Conservation (phyloP, 2,797 vertebrate species). For the Calcarius lapponicus region DNA sequence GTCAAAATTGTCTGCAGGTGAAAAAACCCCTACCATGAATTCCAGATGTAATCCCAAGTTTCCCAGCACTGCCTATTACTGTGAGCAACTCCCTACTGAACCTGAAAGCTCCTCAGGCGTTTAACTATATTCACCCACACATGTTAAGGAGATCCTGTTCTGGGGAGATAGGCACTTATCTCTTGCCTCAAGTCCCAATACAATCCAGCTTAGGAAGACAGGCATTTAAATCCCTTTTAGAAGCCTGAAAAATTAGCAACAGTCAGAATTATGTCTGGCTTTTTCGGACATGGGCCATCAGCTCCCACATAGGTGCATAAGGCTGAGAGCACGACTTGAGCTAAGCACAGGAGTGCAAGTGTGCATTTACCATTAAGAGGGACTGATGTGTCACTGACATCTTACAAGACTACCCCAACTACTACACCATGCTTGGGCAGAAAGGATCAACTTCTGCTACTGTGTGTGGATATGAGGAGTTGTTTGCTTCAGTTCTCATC, state of each 20-base stretch:
- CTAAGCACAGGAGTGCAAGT: neutral
- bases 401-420: neutral
- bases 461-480: accelerated
- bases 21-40: neutral
- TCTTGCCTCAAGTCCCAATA: conserved; percentile 54
- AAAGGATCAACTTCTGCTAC: neutral
- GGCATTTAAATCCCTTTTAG: conserved; percentile 54
- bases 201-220: conserved; percentile 52
- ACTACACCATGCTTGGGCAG: accelerated
- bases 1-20: neutral
- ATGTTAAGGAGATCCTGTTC: conserved; percentile 57
- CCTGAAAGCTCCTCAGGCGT: conserved; percentile 39
- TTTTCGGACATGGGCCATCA: neutral
- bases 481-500: neutral
- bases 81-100: conserved; percentile 30
- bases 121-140: conserved; percentile 62
- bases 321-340: neutral
- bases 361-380: neutral
- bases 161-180: conserved; percentile 60
- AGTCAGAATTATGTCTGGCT: conserved; percentile 24
- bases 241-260: conserved; percentile 50
- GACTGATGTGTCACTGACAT: neutral
- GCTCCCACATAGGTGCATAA: neutral
- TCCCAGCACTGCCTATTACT: conserved; percentile 27
- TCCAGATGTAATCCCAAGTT: conserved; percentile 32